Evolutionary conservation across 2,113 vertebrate genomes (phyloP).

Genomic region (Phylloscopus whistleri): DNA sequence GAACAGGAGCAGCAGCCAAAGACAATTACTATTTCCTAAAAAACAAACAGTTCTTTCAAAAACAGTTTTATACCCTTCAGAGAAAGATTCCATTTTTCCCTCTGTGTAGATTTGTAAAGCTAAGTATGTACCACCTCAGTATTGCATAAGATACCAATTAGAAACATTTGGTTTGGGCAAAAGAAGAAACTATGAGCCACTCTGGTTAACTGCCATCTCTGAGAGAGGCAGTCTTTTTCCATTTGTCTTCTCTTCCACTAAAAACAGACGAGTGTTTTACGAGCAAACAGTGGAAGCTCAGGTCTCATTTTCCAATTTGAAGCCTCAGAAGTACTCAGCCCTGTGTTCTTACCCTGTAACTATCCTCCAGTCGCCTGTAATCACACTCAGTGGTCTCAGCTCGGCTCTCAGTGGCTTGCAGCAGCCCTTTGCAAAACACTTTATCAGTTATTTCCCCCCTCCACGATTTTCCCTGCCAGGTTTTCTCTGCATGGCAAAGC

Average conservation of each 20-base stretch:
- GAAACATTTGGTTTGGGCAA: neutral
- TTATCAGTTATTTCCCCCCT: neutral
- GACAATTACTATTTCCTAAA: neutral
- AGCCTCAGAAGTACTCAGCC: neutral
- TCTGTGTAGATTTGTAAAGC: neutral
- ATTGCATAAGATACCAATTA: neutral
- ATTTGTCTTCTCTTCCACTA: neutral
- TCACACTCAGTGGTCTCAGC: neutral
- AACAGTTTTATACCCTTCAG: neutral
- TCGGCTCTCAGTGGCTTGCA: neutral
- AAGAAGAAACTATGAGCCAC: neutral
- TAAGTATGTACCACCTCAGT: neutral
- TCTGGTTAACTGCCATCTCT: neutral
- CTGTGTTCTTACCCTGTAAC: neutral
- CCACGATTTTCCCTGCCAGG: neutral
- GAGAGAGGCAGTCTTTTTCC: neutral
- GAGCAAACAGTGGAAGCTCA: neutral
- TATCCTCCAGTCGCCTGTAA: neutral
- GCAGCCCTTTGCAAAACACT: neutral
- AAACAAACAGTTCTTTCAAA: neutral
- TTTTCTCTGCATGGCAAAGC: neutral
- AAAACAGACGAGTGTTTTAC: neutral
- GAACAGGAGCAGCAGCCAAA: neutral
- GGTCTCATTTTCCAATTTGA: constrained; percentile 15
- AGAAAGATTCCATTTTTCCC: neutral